Evolutionary conservation across 2,888 invertebrate species (phyloP).

Genomic region (Oasisia sp.): DNA sequence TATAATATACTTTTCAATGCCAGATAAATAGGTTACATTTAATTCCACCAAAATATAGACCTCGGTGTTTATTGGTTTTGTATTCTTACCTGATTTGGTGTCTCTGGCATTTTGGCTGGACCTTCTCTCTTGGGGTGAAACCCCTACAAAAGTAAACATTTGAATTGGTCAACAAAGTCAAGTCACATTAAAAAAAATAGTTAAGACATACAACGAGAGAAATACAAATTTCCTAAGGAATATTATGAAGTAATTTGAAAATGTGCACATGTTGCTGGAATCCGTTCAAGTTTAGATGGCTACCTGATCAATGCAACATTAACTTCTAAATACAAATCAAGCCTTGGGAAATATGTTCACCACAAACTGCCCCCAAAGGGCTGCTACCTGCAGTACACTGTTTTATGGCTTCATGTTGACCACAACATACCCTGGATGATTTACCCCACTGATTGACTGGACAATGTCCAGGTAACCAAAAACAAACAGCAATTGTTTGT

Average conservation of each 20-base stretch:
- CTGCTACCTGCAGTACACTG: background rate
- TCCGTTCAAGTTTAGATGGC: background rate
- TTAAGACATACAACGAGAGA: background rate
- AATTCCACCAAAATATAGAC: background rate
- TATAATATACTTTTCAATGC: no score
- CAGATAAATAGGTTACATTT: no score
- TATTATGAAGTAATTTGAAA: background rate
- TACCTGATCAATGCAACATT: background rate
- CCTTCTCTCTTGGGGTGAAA: background rate
- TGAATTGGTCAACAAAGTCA: background rate
- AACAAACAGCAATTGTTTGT: background rate
- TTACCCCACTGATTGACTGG: background rate
- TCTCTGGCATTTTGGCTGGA: constrained; percentile 3
- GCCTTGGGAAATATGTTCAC: background rate
- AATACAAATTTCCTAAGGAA: background rate
- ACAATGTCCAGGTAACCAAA: background rate
- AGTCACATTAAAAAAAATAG: background rate
- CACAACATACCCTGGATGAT: background rate
- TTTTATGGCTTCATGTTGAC: background rate
- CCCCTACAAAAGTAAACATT: constrained; percentile 5
- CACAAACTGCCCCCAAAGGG: background rate
- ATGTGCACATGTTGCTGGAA: background rate
- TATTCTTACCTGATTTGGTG: background rate
- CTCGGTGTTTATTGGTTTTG: background rate
- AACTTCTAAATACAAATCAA: background rate